phyloP scores from a whole-genome alignment of 2,797 vertebrate species.

The Esox lucius region DNA sequence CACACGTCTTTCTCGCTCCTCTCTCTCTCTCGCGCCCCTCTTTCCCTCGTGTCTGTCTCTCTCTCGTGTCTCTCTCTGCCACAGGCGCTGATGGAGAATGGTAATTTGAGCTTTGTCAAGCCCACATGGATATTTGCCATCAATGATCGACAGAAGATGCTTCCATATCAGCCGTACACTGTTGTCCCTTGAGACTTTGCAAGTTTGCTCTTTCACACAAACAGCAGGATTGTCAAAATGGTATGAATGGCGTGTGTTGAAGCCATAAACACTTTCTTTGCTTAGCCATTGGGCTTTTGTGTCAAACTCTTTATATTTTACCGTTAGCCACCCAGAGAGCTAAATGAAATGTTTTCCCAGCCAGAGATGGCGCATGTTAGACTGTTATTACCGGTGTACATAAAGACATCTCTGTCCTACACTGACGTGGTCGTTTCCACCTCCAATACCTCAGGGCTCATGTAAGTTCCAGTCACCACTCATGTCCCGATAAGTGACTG shows the following conservation, averaged over 20 bases:
- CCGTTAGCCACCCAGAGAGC: neutral
- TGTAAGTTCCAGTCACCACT: conserved; percentile 46
- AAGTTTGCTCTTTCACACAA: neutral
- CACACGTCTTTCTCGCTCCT: no score
- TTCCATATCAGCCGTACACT: conserved; percentile 87
- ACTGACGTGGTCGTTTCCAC: neutral
- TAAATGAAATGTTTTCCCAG: conserved; percentile 14
- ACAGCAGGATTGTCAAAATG: neutral
- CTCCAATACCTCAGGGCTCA: conserved; percentile 47
- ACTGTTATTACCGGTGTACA: neutral
- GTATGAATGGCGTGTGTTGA: conserved; percentile 17
- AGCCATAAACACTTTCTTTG: conserved; percentile 34
- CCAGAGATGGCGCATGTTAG: neutral
- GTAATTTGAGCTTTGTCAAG: conserved; percentile 85
- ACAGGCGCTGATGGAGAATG: conserved; percentile 88
- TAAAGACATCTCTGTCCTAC: neutral
- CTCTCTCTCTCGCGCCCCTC: no score
- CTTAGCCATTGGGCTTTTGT: conserved; percentile 7
- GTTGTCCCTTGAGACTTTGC: conserved; percentile 78
- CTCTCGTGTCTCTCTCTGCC: neutral
- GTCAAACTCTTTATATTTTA: conserved; percentile 18
- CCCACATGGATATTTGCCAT: conserved; percentile 88
- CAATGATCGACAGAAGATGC: conserved; percentile 81
- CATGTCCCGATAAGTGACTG: conserved; percentile 37
- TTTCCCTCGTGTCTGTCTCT: conserved; percentile 8